These are phyloP conservation scores for Hylaea fasciaria DNA, from an alignment of 2,888 invertebrate species.

Conservation along the genomic window DNA sequence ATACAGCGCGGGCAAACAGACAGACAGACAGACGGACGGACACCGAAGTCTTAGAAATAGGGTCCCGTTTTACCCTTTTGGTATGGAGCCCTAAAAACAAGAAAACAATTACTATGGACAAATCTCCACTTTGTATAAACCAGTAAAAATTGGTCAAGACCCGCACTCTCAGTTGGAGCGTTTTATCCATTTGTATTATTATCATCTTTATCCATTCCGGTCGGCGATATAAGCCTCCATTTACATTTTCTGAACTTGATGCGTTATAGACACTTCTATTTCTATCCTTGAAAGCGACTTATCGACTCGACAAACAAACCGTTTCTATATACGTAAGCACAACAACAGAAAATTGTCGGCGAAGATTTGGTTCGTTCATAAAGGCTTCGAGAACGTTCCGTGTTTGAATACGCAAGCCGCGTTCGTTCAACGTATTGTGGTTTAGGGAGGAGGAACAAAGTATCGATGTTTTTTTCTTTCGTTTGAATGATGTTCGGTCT, in stretches of 20 bases:
- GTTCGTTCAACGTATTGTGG: slow-evolving; percentile 34
- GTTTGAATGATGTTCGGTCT: not conserved
- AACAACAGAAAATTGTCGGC: slow-evolving; percentile 34
- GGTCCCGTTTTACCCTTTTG: too few species aligned
- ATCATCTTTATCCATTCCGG: too few species aligned
- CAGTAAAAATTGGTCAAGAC: too few species aligned
- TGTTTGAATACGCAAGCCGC: slow-evolving; percentile 38
- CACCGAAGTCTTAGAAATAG: too few species aligned
- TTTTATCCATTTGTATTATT: too few species aligned
- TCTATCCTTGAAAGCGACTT: slow-evolving; percentile 5
- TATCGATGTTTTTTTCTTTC: slow-evolving; percentile 7
- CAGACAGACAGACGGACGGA: too few species aligned
- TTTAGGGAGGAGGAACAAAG: slow-evolving; percentile 13
- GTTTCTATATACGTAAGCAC: slow-evolving; percentile 27
- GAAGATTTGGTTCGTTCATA: slow-evolving; percentile 38
- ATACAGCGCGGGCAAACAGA: too few species aligned
- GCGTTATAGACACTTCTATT: not conserved
- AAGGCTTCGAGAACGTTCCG: slow-evolving; percentile 35
- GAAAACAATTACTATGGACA: too few species aligned
- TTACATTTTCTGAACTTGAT: not conserved
- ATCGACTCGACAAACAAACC: slow-evolving; percentile 31
- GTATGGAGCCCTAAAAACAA: too few species aligned
- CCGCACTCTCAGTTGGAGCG: too few species aligned
- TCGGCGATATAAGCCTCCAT: not conserved
- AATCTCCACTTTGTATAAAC: too few species aligned